Conservation (phyloP, 2,797 vertebrate species). For the Poecile montanus region DNA sequence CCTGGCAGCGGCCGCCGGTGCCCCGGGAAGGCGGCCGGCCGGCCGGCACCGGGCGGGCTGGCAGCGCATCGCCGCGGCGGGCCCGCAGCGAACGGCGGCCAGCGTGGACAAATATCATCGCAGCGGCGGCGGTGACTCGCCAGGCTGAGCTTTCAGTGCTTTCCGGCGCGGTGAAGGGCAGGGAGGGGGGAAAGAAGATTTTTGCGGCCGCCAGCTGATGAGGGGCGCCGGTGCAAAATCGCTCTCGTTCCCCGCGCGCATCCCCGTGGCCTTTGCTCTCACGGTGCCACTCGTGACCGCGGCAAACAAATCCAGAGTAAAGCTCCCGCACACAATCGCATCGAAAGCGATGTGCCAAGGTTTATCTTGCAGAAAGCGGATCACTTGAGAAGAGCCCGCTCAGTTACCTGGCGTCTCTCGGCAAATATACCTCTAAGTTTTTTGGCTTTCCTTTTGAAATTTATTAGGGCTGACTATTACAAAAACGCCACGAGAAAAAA, state of each 20-base stretch:
- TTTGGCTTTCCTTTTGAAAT: neutral
- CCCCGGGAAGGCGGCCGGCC: no score
- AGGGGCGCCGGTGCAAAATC: neutral
- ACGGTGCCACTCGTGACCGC: neutral
- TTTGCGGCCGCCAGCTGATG: neutral
- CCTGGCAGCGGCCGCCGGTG: neutral
- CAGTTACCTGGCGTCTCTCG: neutral
- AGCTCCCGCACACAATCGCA: neutral
- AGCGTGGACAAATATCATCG: neutral
- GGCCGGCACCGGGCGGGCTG: neutral
- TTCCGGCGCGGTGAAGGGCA: neutral
- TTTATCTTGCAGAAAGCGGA: neutral
- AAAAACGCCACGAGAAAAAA: accelerated
- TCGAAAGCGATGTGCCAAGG: neutral
- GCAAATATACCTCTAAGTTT: neutral
- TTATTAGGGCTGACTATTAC: neutral
- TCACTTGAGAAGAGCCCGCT: neutral
- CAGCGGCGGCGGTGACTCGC: neutral
- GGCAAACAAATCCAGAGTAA: neutral
- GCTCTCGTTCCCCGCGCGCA: accelerated
- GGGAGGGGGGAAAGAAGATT: neutral
- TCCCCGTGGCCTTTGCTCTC: neutral
- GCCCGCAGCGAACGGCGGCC: neutral
- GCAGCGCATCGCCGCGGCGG: neutral
- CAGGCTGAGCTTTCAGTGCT: neutral